These are phyloP conservation scores for Leucoraja ocellata DNA, from an alignment of 2,797 vertebrate genomes.

Conservation along the genomic window DNA sequence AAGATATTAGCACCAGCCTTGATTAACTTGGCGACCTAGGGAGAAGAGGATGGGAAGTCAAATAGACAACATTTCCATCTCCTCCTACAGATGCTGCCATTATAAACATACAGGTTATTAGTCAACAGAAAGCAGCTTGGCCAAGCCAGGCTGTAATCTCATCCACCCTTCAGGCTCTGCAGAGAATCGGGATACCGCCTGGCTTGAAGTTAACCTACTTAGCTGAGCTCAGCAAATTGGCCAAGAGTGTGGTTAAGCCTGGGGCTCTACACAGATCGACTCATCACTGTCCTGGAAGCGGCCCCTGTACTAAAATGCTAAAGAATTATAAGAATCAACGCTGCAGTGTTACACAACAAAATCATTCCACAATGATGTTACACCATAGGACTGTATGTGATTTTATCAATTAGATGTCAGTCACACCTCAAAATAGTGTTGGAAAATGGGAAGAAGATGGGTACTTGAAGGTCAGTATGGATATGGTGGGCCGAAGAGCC, in stretches of 20 bases:
- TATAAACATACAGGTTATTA: background rate
- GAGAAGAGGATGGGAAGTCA: background rate
- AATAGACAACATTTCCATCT: background rate
- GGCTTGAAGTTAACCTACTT: background rate
- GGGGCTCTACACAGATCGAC: background rate
- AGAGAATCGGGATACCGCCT: background rate
- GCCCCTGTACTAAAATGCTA: background rate
- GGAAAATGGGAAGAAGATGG: too few relatives aligned
- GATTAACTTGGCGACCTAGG: constrained; percentile 64
- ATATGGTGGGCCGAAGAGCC: too few relatives aligned
- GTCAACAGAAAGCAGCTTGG: background rate
- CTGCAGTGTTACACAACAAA: background rate
- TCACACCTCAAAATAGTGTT: background rate
- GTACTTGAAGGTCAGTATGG: too few relatives aligned
- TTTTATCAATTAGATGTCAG: background rate
- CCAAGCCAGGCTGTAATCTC: background rate
- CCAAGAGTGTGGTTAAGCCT: background rate
- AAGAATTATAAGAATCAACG: background rate
- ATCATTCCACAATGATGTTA: background rate
- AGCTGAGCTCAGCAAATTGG: background rate
- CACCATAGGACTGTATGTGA: background rate
- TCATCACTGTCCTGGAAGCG: background rate
- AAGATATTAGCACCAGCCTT: constrained; percentile 64
- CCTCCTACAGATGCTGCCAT: background rate
- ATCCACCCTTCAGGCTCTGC: background rate